These are phyloP conservation scores for Aquatica leii DNA, from an alignment of 2,888 invertebrate genomes.

Conservation along the genomic window DNA sequence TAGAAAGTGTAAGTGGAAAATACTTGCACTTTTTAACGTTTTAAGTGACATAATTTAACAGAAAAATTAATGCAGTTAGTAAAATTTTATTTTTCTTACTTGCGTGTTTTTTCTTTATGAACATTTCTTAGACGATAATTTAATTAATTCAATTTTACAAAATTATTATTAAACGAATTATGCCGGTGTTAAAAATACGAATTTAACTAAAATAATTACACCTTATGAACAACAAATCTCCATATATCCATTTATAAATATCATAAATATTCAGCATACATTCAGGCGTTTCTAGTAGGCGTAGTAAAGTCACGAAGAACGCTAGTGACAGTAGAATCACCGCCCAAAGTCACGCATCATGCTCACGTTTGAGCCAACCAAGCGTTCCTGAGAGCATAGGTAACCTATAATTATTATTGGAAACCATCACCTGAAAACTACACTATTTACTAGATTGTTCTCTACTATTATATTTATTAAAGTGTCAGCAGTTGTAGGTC, in stretches of 20 bases:
- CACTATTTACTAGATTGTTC: conserved; percentile 29
- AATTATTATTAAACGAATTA: conserved; percentile 13
- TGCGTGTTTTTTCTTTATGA: no score
- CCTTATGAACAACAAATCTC: conserved; percentile 17
- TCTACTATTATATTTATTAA: conserved; percentile 19
- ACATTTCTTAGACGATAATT: conserved; percentile 4
- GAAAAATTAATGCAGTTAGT: no score
- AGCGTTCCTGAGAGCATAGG: conserved; percentile 50
- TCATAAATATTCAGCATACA: conserved; percentile 46
- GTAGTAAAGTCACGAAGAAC: conserved; percentile 56
- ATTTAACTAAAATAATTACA: conserved; percentile 11
- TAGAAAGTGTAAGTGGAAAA: neutral
- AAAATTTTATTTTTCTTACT: no score
- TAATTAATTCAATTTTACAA: conserved; percentile 1
- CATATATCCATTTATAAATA: conserved; percentile 37
- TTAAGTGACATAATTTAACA: no score
- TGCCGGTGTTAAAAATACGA: conserved; percentile 11
- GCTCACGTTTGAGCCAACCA: conserved; percentile 57
- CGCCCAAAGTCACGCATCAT: conserved; percentile 59
- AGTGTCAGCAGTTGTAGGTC: conserved; percentile 10
- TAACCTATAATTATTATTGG: conserved; percentile 58
- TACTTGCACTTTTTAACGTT: neutral
- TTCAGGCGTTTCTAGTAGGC: conserved; percentile 55
- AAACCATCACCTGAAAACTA: conserved; percentile 54
- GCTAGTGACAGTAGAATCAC: conserved; percentile 56